Evolutionary conservation across 1,140 invertebrate genomes (phyloP), one percentile per base, ranked within the genome.

Genomic region (Agraylea sexmaculata): DNA sequence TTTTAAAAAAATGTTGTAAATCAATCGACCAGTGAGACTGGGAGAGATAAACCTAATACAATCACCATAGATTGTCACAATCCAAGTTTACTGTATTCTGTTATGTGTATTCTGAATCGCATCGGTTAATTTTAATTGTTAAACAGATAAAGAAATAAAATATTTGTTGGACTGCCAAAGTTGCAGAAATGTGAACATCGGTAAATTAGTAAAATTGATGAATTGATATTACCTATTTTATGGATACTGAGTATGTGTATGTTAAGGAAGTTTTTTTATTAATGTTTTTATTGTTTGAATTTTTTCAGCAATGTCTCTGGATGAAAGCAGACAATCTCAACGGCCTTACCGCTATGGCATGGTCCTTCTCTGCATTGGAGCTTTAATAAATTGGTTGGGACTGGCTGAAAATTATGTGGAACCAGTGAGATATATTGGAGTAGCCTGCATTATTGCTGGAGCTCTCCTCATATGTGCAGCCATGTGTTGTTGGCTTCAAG

Each of bases 401-500:
- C 63, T 83, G 33, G 78, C 78, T 1, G 77, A 82, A 54, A 75
- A 75, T 51, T 78, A 78, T 52, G 71, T 76, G 16, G 77, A 80
- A 51, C 75, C 77, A 1, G 73, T 83, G 35, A 64, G 78, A 51
- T 83, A 82, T 57, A 71, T 82, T 31, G 79, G 80, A 37, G 78
- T 82, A 16, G 77, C 77, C 11, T 78, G 79, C 56, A 79, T 83
- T 48, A 73, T 80, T 2, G 76, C 76, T 13, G 80, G 80, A 17
- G 77, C 78, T 2, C 65, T 81, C 37, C 73, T 81, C 46, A 80
- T 83, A 47, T 80, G 77, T 53, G 71, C 76, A 30, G 78, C 79
- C 16, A 80, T 83, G 74, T 83, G 78, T 53, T 79, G 78, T 52
- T 83, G 80, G 80, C 64, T 82, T 46, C 74, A 77, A 53, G 68